Evolutionary conservation across 2,113 vertebrate species (phyloP).

Genomic region (Danionella cerebrum): DNA sequence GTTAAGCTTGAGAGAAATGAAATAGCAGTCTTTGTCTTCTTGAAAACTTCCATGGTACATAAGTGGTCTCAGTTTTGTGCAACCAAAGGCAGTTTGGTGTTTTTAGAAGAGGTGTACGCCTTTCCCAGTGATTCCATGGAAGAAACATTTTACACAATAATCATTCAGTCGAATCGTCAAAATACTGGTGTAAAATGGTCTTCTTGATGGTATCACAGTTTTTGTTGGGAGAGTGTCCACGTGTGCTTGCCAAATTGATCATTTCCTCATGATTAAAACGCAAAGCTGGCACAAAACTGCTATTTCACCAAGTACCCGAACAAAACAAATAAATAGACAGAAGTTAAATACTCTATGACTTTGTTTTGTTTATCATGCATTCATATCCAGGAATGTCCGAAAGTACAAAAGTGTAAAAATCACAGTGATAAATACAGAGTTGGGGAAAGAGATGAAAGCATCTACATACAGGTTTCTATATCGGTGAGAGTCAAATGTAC

Average conservation of each 20-base stretch:
- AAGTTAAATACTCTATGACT: slow-evolving; percentile 38
- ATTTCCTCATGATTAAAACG: neutral
- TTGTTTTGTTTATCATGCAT: slow-evolving; percentile 43
- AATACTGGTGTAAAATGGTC: too few relatives aligned
- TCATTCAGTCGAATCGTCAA: too few relatives aligned
- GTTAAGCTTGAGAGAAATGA: slow-evolving; percentile 34
- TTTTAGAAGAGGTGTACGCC: too few relatives aligned
- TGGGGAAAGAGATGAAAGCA: slow-evolving; percentile 26
- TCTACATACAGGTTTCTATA: slow-evolving; percentile 96
- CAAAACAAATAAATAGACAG: slow-evolving; percentile 44
- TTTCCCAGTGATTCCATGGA: neutral
- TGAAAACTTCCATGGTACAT: too few relatives aligned
- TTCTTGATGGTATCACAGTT: too few relatives aligned
- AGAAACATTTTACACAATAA: neutral
- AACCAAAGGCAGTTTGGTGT: slow-evolving; percentile 15
- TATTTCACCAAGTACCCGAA: slow-evolving; percentile 58
- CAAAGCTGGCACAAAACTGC: slow-evolving; percentile 65
- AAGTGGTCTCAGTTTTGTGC: neutral
- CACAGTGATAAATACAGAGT: slow-evolving; percentile 56
- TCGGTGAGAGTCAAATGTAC: slow-evolving; percentile 93
- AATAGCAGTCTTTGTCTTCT: slow-evolving; percentile 64
- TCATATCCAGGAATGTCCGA: slow-evolving; percentile 47
- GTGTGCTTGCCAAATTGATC: neutral
- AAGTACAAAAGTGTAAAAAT: slow-evolving; percentile 47
- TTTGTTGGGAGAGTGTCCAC: neutral